These are phyloP conservation scores for Drosophila suzukii DNA, from an alignment of 1,140 invertebrate species.

Conservation along the genomic window DNA sequence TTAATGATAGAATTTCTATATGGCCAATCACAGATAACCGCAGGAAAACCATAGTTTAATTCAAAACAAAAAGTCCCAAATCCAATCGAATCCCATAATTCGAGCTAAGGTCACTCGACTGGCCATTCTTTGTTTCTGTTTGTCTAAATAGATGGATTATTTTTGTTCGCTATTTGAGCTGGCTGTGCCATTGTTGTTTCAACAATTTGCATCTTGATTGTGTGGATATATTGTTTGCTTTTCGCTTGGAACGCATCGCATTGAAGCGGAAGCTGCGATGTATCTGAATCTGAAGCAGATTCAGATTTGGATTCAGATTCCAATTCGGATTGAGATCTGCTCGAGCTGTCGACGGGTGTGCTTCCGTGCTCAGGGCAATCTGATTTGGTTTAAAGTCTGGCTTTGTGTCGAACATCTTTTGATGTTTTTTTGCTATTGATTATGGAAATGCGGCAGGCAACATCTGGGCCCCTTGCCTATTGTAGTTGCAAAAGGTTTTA, in stretches of 20 bases:
- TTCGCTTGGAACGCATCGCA: constrained; percentile 37
- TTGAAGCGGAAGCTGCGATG: constrained; percentile 67
- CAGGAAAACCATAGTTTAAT: constrained; percentile 45
- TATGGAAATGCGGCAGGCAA: constrained; percentile 63
- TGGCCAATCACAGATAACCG: constrained; percentile 49
- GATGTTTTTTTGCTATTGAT: constrained; percentile 49
- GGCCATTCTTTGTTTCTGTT: constrained; percentile 53
- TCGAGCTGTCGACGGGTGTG: constrained; percentile 47
- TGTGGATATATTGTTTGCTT: constrained; percentile 38
- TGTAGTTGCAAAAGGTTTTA: constrained; percentile 58
- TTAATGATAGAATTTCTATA: constrained; percentile 67
- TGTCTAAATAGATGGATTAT: constrained; percentile 78
- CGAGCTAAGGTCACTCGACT: constrained; percentile 66
- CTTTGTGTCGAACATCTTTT: constrained; percentile 47
- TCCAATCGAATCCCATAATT: constrained; percentile 58
- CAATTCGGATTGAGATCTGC: constrained; percentile 20
- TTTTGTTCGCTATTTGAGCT: constrained; percentile 50
- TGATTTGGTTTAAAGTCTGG: constrained; percentile 44
- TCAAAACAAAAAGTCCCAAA: constrained; percentile 3
- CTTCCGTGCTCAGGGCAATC: constrained; percentile 41
- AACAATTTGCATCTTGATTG: constrained; percentile 79
- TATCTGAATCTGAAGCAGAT: constrained; percentile 4
- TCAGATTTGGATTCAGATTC: constrained; percentile 12
- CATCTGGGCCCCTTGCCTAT: constrained; percentile 51
- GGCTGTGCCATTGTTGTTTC: constrained; percentile 62